Conservation (phyloP, 2,113 vertebrate species). For the Pangasianodon hypophthalmus region DNA sequence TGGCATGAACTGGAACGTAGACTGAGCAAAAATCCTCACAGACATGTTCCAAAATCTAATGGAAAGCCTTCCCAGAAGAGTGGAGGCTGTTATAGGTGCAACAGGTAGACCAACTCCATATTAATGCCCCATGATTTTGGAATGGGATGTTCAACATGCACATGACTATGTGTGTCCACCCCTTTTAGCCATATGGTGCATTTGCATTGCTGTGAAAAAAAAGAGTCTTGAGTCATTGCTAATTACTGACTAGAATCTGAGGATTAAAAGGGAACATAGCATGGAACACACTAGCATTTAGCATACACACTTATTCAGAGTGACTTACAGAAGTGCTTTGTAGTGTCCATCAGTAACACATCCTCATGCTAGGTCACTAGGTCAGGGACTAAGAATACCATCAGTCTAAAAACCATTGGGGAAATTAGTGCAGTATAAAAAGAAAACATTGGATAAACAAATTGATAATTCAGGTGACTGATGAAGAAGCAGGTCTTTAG, state of each 20-base stretch:
- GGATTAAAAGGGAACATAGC: not conserved
- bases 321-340: not conserved
- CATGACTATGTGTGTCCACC: not conserved
- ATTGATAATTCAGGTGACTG: not conserved
- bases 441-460: not conserved
- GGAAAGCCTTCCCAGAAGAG: not conserved
- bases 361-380: not conserved
- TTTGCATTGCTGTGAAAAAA: not conserved
- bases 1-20: not conserved
- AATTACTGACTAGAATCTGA: not conserved
- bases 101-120: not conserved
- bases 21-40: not conserved
- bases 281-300: not conserved
- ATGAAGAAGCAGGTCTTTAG: not conserved
- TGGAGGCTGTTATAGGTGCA: not conserved
- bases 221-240: not conserved
- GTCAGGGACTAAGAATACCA: not conserved
- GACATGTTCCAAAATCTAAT: not conserved
- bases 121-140: not conserved
- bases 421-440: not conserved
- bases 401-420: not conserved
- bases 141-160: not conserved
- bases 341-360: not conserved
- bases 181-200: not conserved
- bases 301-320: not conserved